Base-by-base conservation (phyloP, 2,888 invertebrate genomes). In the Griposia aprilina region DNA sequence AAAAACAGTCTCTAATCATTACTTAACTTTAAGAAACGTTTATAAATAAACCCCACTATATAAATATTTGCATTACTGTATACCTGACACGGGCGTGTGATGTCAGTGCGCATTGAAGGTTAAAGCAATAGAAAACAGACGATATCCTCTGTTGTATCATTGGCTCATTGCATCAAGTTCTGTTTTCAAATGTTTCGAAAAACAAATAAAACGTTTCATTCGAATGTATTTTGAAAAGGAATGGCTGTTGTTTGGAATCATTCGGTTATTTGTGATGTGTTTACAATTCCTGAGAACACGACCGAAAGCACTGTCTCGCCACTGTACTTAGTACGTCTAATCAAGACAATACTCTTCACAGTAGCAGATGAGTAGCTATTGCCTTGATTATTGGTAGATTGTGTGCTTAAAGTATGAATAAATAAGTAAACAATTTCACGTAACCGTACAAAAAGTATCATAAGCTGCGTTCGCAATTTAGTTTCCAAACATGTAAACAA, bases 21-120 rank as follows among this genome's bases (percentile, higher is more conserved):
- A 36, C 30, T 36, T 36, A 36, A 36, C 30, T 36, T 36, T 36
- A 36, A 36, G 30, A 36, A 36, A 36, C 30, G 30, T 36, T 36
- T 36, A 36, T 36, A 36, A 36, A 36, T 36, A 36, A 36, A 36
- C 30, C 30, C 30, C 30, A 36, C 30, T 15, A 10, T 60, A 17
- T 74, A 62, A n/a, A n/a, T 73, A 66, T 48, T 13, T 60, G 48
- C 26, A 68, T 71, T 55, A 72, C 59, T 68, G 52, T 71, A n/a
- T 50, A 55, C 23, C 41, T 10, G 17, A 72, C 67, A 59, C 62
- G 48, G 78, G 68, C 71, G 67, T 68, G 36, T 74, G 75, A 80
- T 80, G 67, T 68, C 70, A 75, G 72, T 83, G 69, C 26, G 41
- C 59, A 65, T n/a, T 67, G 87, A 86, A 83, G 86, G 86, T 78